phyloP scores from a whole-genome alignment of 1,140 invertebrate species.

The Drosophila carrolli region DNA sequence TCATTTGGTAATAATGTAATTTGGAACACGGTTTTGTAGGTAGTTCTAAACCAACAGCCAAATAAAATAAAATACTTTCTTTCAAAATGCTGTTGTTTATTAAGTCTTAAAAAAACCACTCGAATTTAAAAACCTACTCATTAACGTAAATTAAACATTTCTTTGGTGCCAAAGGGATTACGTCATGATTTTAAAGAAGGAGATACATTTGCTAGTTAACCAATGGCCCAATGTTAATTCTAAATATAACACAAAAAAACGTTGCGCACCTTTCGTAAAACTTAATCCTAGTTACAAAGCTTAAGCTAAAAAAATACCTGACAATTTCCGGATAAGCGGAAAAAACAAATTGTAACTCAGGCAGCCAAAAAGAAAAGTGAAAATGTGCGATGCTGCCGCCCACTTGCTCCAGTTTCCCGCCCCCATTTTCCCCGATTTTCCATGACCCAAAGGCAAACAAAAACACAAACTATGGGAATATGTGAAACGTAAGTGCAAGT shows the following conservation, averaged over 20 bases:
- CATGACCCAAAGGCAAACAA: not conserved
- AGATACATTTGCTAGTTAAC: not conserved
- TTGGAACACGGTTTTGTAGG: too few relatives aligned
- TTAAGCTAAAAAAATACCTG: constrained; percentile 7
- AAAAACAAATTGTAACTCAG: constrained; percentile 58
- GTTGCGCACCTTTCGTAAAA: not conserved
- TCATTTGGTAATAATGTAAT: too few relatives aligned
- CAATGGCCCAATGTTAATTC: not conserved
- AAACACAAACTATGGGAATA: constrained; percentile 5
- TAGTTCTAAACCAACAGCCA: too few relatives aligned
- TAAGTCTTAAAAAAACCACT: not conserved
- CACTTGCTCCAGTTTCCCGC: constrained; percentile 1
- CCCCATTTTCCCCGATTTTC: constrained; percentile 4
- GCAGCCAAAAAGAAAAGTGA: not conserved
- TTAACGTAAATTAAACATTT: not conserved
- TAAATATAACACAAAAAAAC: not conserved
- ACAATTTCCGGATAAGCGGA: constrained; percentile 20
- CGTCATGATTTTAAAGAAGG: not conserved
- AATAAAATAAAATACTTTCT: too few relatives aligned
- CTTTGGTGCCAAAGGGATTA: not conserved
- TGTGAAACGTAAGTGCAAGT: constrained; percentile 16
- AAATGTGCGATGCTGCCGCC: not conserved
- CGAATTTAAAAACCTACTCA: not conserved
- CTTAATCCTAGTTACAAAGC: constrained; percentile 3
- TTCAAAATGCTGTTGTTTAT: not conserved